Conservation (phyloP, 2,888 invertebrate genomes). For the Perizoma affinitatum region DNA sequence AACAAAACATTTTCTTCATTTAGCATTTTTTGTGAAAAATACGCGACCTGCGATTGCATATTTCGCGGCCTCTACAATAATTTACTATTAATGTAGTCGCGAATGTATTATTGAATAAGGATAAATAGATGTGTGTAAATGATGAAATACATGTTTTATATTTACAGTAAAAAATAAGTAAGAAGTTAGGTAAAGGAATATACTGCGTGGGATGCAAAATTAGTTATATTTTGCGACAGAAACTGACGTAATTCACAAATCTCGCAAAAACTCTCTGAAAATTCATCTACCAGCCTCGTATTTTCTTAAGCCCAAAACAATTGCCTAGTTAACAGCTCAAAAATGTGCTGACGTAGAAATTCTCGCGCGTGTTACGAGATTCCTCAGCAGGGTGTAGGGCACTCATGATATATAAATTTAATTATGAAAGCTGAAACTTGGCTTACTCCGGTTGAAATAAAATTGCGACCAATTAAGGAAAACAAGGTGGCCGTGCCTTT, state of each 20-base stretch:
- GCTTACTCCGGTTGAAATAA: conserved; percentile 67
- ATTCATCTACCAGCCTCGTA: conserved; percentile 7
- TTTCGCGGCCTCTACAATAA: too few species aligned
- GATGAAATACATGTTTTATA: too few species aligned
- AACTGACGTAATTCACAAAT: conserved; percentile 14
- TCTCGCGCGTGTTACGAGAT: conserved; percentile 28
- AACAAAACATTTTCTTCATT: too few species aligned
- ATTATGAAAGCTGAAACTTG: conserved; percentile 65
- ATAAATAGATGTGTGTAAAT: too few species aligned
- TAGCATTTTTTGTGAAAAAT: too few species aligned
- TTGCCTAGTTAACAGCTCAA: conserved; percentile 26
- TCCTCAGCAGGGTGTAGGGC: conserved; percentile 35
- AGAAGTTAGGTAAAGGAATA: too few species aligned
- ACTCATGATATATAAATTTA: conserved; percentile 58
- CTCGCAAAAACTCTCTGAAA: conserved; percentile 19
- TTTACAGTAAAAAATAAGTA: background rate
- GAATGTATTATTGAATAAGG: too few species aligned
- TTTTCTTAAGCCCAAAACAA: conserved; percentile 17
- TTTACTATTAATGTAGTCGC: too few species aligned
- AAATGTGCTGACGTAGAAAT: conserved; percentile 27
- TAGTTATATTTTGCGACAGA: background rate
- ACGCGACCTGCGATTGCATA: too few species aligned
- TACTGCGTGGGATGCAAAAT: background rate
- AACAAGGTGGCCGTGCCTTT: conserved; percentile 77
- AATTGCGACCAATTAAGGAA: conserved; percentile 79